phyloP scores from a whole-genome alignment of 1,140 invertebrate genomes.

The Hypothenemus hampei region DNA sequence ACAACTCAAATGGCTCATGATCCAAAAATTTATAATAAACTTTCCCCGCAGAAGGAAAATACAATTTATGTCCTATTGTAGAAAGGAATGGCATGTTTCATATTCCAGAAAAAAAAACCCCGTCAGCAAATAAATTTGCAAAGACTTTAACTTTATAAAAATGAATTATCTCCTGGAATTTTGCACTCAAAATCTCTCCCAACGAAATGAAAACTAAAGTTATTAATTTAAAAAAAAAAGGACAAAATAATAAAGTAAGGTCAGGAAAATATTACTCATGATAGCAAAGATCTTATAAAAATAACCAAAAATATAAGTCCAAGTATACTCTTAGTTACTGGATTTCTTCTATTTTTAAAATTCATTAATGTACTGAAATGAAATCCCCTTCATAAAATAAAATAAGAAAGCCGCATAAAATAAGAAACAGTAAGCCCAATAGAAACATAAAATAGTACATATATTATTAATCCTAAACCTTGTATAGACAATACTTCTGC shows the following conservation, averaged over 20 bases:
- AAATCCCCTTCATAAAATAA: conserved; percentile 47
- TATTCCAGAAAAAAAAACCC: conserved; percentile 32
- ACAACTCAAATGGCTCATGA: conserved; percentile 33
- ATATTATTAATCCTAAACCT: conserved; percentile 50
- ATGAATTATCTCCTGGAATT: background rate
- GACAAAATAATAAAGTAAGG: conserved; percentile 51
- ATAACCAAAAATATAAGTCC: conserved; percentile 50
- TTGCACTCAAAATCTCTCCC: background rate
- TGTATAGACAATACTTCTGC: conserved; percentile 50
- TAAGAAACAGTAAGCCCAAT: conserved; percentile 52
- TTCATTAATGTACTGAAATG: conserved; percentile 47
- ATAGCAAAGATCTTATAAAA: conserved; percentile 46
- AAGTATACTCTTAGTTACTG: conserved; percentile 47
- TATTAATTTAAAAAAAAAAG: conserved; percentile 42
- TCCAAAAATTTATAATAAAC: conserved; percentile 26
- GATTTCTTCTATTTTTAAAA: conserved; percentile 47
- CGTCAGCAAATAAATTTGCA: no score
- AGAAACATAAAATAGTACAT: conserved; percentile 51
- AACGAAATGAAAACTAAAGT: background rate
- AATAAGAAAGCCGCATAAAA: conserved; percentile 53
- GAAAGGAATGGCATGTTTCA: conserved; percentile 35
- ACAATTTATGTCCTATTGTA: conserved; percentile 28
- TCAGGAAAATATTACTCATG: conserved; percentile 47
- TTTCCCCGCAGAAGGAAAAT: conserved; percentile 16
- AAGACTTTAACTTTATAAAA: no score